Evolutionary conservation across 2,797 vertebrate species (phyloP).

Genomic region (Poecile montanus): DNA sequence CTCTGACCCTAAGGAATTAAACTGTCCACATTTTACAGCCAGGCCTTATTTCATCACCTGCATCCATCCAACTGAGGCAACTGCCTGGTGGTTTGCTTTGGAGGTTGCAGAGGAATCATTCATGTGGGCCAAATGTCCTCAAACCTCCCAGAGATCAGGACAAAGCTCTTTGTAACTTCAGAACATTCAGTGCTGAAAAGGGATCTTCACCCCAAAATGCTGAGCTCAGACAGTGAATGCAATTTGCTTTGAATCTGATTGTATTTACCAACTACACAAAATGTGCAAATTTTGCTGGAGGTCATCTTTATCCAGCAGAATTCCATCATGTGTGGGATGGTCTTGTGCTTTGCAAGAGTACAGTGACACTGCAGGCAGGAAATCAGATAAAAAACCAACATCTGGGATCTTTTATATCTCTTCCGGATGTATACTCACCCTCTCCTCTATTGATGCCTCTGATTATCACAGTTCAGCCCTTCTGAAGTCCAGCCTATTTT

Average conservation of each 20-base stretch:
- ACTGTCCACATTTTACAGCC: background rate
- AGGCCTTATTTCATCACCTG: background rate
- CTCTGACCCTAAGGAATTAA: background rate
- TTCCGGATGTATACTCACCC: background rate
- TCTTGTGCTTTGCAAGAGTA: background rate
- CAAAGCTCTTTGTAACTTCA: background rate
- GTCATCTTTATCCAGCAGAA: background rate
- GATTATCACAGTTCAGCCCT: background rate
- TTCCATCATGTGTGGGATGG: background rate
- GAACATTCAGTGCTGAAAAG: background rate
- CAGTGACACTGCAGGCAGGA: background rate
- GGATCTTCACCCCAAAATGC: background rate
- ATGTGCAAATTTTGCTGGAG: background rate
- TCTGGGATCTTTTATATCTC: background rate
- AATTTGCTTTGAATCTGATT: background rate
- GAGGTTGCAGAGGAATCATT: background rate
- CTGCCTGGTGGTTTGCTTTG: background rate
- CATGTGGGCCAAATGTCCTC: background rate
- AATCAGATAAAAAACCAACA: background rate
- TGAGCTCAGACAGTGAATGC: background rate
- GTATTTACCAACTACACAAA: background rate
- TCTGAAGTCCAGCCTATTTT: background rate
- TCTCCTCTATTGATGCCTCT: background rate
- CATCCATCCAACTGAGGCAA: background rate
- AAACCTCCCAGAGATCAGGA: background rate